These are phyloP conservation scores for Mesoligia furuncula DNA, from an alignment of 2,888 invertebrate genomes.

Conservation along the genomic window DNA sequence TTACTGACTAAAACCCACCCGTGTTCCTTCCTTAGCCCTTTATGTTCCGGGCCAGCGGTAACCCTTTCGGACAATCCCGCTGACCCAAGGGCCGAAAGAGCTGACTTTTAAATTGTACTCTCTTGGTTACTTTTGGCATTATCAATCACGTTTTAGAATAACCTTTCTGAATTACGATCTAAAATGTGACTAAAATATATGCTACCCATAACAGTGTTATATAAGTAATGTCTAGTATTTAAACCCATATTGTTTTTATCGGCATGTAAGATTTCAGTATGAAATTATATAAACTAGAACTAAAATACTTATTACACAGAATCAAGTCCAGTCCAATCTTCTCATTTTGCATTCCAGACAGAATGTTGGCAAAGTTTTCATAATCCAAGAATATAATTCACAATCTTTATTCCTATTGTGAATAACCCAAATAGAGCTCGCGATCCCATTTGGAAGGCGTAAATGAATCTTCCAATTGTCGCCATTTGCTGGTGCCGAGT, in stretches of 20 bases:
- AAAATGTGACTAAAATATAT: conserved; percentile 6
- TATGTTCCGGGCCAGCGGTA: too few relatives aligned
- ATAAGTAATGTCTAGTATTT: background rate
- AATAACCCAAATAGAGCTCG: conserved; percentile 59
- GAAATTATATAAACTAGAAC: background rate
- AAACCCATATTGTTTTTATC: background rate
- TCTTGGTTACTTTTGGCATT: conserved; percentile 16
- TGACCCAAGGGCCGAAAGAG: conserved; percentile 19
- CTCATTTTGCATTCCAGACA: conserved; percentile 41
- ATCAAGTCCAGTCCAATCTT: conserved; percentile 26
- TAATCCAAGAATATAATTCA: conserved; percentile 56
- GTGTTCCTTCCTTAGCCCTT: too few relatives aligned
- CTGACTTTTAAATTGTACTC: conserved; percentile 25
- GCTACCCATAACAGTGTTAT: background rate
- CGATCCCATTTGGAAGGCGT: conserved; percentile 61
- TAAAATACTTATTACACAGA: background rate
- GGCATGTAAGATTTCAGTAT: background rate
- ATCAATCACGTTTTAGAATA: conserved; percentile 34
- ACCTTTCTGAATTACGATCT: background rate
- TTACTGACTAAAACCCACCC: too few relatives aligned
- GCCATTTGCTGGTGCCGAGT: conserved; percentile 67
- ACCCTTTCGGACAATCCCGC: too few relatives aligned
- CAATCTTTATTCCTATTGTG: conserved; percentile 60
- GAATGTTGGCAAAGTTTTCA: conserved; percentile 53
- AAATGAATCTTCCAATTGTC: conserved; percentile 73